Base-by-base conservation (phyloP, 2,888 invertebrate species). In the Orchesellides sinensis region DNA sequence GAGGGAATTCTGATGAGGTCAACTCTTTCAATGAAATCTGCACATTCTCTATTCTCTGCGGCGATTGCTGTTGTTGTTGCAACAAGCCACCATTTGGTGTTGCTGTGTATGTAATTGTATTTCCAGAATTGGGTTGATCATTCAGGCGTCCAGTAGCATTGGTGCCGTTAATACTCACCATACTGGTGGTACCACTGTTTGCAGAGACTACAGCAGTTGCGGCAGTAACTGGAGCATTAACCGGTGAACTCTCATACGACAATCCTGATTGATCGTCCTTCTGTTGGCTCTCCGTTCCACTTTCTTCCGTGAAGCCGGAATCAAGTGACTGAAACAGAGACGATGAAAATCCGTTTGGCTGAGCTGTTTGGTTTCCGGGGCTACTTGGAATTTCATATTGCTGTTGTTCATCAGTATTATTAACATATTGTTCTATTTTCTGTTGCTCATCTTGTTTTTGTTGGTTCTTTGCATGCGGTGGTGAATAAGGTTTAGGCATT, bases 11-110 rank as follows among this genome's bases (percentile, higher is more conserved):
- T 0, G 87, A 86, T 0, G 84, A 83, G 63, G 72, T 87, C 19
- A 87, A 66, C 52, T 88, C 87, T 63, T 86, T 87, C 19, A 88
- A 74, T 5, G 87, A 88, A 69, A 88, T 88, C 72, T 87, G 87
- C 0, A 88, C 88, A 82, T 88, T 88, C 73, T 88, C 88, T 66
- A 88, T 87, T 56, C 87, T 69, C 29, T 84, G 52, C 10, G 81
- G 66, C 12, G 69, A 79, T 29, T 77, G 77, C 17, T 80, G 77
- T 40, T 80, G 81, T 14, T 70, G 77, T 0, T 29, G 68, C 19
- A 74, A 32, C 61, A 77, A 69, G 19, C 63, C 63, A 21, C 75
- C 72, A 14, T 63, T 40, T 1, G 74, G 63, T 12, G 49, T 75
- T n/a, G 77, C 59, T 10, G 72, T 29, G 52, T 80, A 65, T 19